phyloP scores from a whole-genome alignment of 35 echinoderm and acorn worm species.

The Hemicentrotus pulcherrimus region DNA sequence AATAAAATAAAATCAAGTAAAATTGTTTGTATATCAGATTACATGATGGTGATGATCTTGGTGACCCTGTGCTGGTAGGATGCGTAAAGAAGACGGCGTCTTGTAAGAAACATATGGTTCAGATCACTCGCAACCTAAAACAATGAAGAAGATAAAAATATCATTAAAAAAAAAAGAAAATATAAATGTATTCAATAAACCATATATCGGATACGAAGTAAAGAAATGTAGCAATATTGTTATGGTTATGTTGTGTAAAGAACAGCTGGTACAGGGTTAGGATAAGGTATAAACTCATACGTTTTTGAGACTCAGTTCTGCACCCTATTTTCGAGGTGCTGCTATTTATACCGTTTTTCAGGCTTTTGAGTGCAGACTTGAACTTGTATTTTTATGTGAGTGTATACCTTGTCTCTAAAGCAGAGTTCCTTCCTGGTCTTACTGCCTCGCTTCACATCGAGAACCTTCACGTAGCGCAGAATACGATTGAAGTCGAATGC shows the following conservation, averaged over 20 bases:
- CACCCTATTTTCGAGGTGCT: too few species aligned
- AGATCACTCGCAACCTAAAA: conserved; percentile 49
- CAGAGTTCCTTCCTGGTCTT: conserved; percentile 50
- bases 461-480: conserved; percentile 33
- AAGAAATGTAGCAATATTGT: too few species aligned
- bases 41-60: conserved; percentile 63
- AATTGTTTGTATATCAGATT: neutral
- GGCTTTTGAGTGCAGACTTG: too few species aligned
- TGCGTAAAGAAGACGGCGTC: conserved; percentile 4
- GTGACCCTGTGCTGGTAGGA: conserved; percentile 57
- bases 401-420: conserved; percentile 52
- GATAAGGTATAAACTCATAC: too few species aligned
- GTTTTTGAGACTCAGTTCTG: too few species aligned
- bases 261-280: too few species aligned
- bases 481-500: conserved; percentile 57
- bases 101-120: conserved; percentile 65
- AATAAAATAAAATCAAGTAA: neutral
- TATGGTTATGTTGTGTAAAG: too few species aligned
- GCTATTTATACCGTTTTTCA: too few species aligned
- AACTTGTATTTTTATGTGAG: too few species aligned
- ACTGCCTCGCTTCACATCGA: neutral
- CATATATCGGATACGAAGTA: too few species aligned
- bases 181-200: too few species aligned
- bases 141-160: neutral
- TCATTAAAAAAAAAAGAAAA: neutral